Evolutionary conservation across 2,113 vertebrate genomes (phyloP).

Genomic region (Alosa alosa): DNA sequence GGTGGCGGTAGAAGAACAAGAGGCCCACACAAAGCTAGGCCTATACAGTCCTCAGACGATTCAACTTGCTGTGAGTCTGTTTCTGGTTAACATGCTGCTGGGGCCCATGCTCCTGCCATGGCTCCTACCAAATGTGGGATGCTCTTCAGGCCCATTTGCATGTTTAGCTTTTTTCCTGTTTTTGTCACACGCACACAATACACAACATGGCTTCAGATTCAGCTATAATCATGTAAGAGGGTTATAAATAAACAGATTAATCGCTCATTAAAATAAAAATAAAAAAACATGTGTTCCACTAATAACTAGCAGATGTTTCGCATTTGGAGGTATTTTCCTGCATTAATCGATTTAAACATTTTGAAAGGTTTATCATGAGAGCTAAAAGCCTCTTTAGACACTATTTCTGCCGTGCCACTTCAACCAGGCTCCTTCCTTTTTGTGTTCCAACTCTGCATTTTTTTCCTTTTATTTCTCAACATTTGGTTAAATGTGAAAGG

Average conservation of each 20-base stretch:
- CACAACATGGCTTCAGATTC: neutral
- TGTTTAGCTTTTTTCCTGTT: too few relatives aligned
- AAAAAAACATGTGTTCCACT: slow-evolving; percentile 59
- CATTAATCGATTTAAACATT: slow-evolving; percentile 59
- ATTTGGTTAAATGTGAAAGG: neutral
- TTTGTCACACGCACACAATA: neutral
- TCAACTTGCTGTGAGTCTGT: too few relatives aligned
- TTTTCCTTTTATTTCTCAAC: neutral
- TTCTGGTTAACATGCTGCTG: too few relatives aligned
- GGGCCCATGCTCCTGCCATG: too few relatives aligned
- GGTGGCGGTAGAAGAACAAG: too few relatives aligned
- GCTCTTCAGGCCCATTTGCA: neutral
- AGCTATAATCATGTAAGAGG: slow-evolving; percentile 63
- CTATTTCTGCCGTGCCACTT: neutral
- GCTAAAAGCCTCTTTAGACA: slow-evolving; percentile 32
- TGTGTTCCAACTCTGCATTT: neutral
- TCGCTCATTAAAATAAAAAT: slow-evolving; percentile 61
- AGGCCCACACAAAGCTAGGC: too few relatives aligned
- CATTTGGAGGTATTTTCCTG: slow-evolving; percentile 58
- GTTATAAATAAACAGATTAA: slow-evolving; percentile 57
- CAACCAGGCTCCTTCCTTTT: neutral
- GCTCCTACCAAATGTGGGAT: neutral
- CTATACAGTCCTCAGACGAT: too few relatives aligned
- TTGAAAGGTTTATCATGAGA: slow-evolving; percentile 52
- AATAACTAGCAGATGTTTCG: slow-evolving; percentile 64